Conservation (phyloP, 2,113 vertebrate species). For the Platichthys flesus region DNA sequence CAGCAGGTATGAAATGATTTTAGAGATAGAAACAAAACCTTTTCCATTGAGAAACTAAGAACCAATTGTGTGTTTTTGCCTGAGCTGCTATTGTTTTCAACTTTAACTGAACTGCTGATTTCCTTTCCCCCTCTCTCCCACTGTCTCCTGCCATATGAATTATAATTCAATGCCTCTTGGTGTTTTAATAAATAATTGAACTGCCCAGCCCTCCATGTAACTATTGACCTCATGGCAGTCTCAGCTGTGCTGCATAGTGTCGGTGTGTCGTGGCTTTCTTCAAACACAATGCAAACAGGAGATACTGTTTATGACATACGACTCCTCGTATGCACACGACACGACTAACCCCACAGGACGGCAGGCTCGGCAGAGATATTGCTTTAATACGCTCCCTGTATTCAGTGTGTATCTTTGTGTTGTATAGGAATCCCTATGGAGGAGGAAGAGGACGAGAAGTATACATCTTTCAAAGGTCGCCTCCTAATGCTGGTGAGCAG, state of each 20-base stretch:
- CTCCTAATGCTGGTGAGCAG: constrained; percentile 90
- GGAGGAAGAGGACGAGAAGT: constrained; percentile 89
- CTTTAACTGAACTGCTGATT: background rate
- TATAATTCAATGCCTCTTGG: constrained; percentile 43
- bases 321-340: background rate
- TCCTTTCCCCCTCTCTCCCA: constrained; percentile 3
- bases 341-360: constrained; percentile 12
- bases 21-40: too few relatives aligned
- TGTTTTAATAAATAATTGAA: constrained; percentile 76
- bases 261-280: constrained; percentile 16
- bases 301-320: background rate
- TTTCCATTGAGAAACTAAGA: background rate
- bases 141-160: constrained; percentile 27
- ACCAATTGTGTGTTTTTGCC: background rate
- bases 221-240: constrained; percentile 31
- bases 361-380: background rate
- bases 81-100: constrained; percentile 8
- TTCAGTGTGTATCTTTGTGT: constrained; percentile 27
- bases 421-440: constrained; percentile 91
- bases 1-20: too few relatives aligned
- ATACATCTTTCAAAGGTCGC: constrained; percentile 89
- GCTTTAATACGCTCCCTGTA: constrained; percentile 13
- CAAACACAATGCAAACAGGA: background rate
- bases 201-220: constrained; percentile 1
- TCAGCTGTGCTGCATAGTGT: background rate